These are phyloP conservation scores for Chaetodon trifascialis DNA, from an alignment of 2,113 vertebrate species.

Conservation along the genomic window DNA sequence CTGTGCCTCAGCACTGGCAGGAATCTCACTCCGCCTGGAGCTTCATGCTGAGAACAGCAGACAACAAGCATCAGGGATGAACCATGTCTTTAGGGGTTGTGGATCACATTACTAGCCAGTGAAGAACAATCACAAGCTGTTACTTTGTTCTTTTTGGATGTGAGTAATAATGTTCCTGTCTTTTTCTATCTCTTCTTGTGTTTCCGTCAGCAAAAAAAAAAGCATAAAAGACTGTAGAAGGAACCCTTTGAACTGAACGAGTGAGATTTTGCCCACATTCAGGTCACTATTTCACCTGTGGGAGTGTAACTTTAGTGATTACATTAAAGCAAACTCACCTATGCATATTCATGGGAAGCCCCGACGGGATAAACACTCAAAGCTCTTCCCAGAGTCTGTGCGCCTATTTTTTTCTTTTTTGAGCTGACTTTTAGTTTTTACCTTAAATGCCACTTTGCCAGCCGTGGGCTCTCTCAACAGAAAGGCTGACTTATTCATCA, in stretches of 20 bases:
- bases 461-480: background rate
- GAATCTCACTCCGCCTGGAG: conserved; percentile 35
- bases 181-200: background rate
- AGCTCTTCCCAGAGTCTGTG: conserved; percentile 17
- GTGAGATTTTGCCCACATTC: conserved; percentile 28
- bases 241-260: conserved; percentile 6
- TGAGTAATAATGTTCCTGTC: conserved; percentile 11
- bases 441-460: conserved; percentile 43
- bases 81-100: background rate
- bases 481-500: conserved; percentile 22
- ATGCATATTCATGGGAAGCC: conserved; percentile 50
- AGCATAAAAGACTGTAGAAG: background rate
- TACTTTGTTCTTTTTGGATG: conserved; percentile 15
- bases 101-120: conserved; percentile 18
- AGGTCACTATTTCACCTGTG: conserved; percentile 46
- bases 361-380: conserved; percentile 36
- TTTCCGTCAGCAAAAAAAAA: background rate
- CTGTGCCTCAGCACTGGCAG: conserved; percentile 18
- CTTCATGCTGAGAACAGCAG: conserved; percentile 25
- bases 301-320: conserved; percentile 11
- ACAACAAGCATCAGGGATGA: conserved; percentile 25
- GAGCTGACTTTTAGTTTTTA: conserved; percentile 36
- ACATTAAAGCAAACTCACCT: conserved; percentile 45
- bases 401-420: conserved; percentile 26
- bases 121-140: conserved; percentile 26